Conservation (phyloP, 2,113 vertebrate species). For the Rostratula benghalensis region DNA sequence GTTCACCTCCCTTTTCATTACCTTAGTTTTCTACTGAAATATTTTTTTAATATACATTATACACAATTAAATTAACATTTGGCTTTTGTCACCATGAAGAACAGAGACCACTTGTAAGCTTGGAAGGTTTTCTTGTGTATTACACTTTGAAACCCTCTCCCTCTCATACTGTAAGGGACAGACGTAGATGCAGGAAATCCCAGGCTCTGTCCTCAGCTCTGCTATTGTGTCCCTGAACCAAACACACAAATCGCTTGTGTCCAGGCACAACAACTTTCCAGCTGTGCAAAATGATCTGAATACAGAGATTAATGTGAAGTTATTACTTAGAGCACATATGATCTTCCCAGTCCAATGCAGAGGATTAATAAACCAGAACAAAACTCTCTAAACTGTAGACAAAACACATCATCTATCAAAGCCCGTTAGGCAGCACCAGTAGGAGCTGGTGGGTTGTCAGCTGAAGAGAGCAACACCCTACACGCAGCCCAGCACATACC, state of each 20-base stretch:
- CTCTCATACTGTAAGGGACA: not conserved
- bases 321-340: not conserved
- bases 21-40: not conserved
- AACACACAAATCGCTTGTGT: not conserved
- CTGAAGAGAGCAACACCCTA: fast-evolving
- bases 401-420: not conserved
- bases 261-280: not conserved
- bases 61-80: not conserved
- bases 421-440: not conserved
- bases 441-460: not conserved
- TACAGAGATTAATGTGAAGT: not conserved
- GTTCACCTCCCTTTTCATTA: not conserved
- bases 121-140: not conserved
- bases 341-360: not conserved
- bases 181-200: not conserved
- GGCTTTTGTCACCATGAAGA: not conserved
- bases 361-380: not conserved
- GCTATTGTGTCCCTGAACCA: not conserved
- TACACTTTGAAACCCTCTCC: not conserved
- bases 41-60: not conserved
- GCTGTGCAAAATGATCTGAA: not conserved
- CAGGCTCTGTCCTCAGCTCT: not conserved
- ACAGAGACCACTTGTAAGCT: not conserved
- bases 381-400: not conserved
- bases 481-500: not conserved